Conservation (phyloP, 2,113 vertebrate species). For the Phalacrocorax carbo region DNA sequence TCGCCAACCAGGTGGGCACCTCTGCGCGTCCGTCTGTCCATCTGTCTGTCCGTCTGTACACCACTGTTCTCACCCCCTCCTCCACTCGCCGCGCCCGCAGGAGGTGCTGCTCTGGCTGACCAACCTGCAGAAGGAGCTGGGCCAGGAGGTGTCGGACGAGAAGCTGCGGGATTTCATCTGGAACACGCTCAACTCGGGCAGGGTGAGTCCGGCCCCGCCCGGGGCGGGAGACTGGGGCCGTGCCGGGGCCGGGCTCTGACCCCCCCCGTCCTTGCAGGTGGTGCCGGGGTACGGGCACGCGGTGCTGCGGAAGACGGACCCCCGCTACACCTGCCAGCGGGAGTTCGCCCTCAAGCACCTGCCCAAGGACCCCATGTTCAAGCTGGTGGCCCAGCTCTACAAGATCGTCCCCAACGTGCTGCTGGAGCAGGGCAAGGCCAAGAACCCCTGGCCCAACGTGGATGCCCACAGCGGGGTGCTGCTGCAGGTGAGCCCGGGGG, state of each 20-base stretch:
- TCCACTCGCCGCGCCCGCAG: conserved; percentile 26
- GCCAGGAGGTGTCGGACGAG: conserved; percentile 91
- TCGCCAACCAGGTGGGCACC: conserved; percentile 91
- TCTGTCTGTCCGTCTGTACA: rapidly evolving
- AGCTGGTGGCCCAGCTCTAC: conserved; percentile 92
- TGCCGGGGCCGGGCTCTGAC: background rate
- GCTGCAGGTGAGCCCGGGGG: conserved; percentile 81
- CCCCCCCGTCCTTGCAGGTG: conserved; percentile 68
- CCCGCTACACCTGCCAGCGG: conserved; percentile 90
- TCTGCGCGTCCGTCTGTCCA: background rate
- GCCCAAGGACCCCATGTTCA: conserved; percentile 92
- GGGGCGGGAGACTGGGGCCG: background rate
- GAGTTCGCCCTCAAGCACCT: conserved; percentile 95
- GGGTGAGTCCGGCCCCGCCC: conserved; percentile 72
- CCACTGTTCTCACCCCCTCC: background rate
- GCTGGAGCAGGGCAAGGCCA: conserved; percentile 96
- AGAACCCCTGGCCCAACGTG: conserved; percentile 98
- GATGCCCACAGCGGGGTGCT: conserved; percentile 96
- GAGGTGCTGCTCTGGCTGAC: conserved; percentile 96
- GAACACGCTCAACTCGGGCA: conserved; percentile 96
- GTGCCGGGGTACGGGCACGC: conserved; percentile 94
- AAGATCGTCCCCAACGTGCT: conserved; percentile 95
- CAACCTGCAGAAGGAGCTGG: conserved; percentile 91
- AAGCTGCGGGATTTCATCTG: conserved; percentile 94
- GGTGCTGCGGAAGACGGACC: conserved; percentile 93